These are phyloP conservation scores for Tolypeutes matacus DNA, from an alignment of 2,797 vertebrate species.

Conservation along the genomic window DNA sequence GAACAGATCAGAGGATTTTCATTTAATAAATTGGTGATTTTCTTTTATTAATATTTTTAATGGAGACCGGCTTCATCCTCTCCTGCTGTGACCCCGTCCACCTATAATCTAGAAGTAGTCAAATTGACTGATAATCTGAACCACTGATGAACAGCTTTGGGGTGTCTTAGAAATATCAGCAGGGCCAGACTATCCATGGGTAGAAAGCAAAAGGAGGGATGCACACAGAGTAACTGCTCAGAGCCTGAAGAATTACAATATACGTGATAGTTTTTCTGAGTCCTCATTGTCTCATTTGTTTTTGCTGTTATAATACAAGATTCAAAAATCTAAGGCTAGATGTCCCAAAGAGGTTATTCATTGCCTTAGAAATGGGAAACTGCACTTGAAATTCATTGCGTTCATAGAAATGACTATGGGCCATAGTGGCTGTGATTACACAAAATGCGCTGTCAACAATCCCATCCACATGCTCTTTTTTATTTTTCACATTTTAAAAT, in stretches of 20 bases:
- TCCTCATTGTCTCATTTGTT: not conserved
- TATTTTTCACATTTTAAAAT: not conserved
- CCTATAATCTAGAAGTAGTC: not conserved
- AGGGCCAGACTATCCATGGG: not conserved
- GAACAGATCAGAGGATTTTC: constrained; percentile 80
- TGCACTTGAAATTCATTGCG: not conserved
- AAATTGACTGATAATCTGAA: not conserved
- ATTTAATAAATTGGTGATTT: constrained; percentile 75
- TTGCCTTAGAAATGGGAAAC: not conserved
- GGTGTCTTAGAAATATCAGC: not conserved
- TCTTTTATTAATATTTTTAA: constrained; percentile 76
- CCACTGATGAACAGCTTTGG: not conserved
- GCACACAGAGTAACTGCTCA: not conserved
- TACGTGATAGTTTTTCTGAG: not conserved
- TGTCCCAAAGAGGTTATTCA: not conserved
- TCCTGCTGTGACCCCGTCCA: not conserved
- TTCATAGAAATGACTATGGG: not conserved
- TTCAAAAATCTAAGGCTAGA: not conserved
- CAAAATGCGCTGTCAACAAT: not conserved
- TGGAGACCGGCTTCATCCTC: constrained; percentile 28
- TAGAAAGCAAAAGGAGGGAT: not conserved
- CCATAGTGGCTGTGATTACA: not conserved
- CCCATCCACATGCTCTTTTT: not conserved
- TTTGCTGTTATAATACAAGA: not conserved
- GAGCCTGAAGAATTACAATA: not conserved